Evolutionary conservation across 2,888 invertebrate genomes (phyloP).

Genomic region (Ferdinandea cuprea): DNA sequence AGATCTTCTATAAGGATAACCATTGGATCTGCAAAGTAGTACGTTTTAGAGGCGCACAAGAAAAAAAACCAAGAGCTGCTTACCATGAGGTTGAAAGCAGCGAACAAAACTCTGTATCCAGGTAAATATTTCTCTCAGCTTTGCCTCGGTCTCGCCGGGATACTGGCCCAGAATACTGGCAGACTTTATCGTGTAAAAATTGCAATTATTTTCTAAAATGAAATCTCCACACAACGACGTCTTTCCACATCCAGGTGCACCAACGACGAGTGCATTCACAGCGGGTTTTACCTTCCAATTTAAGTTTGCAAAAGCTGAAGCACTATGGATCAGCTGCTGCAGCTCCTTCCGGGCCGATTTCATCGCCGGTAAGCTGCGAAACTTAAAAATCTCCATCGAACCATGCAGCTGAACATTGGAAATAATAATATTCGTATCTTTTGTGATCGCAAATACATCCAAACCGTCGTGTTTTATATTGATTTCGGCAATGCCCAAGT

Average conservation of each 20-base stretch:
- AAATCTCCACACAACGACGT: constrained; percentile 84
- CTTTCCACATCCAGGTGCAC: constrained; percentile 86
- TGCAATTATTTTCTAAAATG: constrained; percentile 82
- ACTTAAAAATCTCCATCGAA: constrained; percentile 6
- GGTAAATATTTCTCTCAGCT: constrained; percentile 83
- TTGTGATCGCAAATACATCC: constrained; percentile 74
- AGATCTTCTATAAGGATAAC: constrained; percentile 83
- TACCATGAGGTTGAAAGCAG: constrained; percentile 80
- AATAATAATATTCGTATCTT: constrained; percentile 75
- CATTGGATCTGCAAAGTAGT: constrained; percentile 78
- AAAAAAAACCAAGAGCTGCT: neutral
- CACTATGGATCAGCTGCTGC: constrained; percentile 76
- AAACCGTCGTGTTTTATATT: constrained; percentile 29
- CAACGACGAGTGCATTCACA: constrained; percentile 80
- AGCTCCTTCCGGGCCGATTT: constrained; percentile 77
- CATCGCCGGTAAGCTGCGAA: constrained; percentile 76
- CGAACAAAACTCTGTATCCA: constrained; percentile 80
- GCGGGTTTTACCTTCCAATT: constrained; percentile 78
- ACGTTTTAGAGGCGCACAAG: neutral
- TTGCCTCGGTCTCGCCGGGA: constrained; percentile 84
- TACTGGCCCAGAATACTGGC: constrained; percentile 83
- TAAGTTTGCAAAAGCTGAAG: constrained; percentile 78
- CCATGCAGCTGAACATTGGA: constrained; percentile 76
- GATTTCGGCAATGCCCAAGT: constrained; percentile 76
- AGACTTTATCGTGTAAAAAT: constrained; percentile 83